Evolutionary conservation across 2,888 invertebrate species (phyloP).

Genomic region (Caenorhabditis plicata): DNA sequence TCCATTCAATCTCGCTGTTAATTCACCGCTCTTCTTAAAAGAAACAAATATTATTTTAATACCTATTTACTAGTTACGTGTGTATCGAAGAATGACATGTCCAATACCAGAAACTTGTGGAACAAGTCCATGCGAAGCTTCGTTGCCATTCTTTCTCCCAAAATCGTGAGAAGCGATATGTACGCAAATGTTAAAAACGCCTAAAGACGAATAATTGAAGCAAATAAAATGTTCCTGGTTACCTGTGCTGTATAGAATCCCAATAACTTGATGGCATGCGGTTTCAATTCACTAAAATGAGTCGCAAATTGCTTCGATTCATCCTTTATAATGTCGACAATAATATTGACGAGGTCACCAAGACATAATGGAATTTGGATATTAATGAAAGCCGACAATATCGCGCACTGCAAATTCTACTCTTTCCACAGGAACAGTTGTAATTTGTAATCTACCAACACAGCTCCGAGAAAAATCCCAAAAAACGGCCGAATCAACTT

Average conservation of each 20-base stretch:
- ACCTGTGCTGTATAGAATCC: conserved; percentile 69
- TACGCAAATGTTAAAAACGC: conserved; percentile 85
- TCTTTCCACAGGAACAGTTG: not conserved
- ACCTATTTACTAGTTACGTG: too few relatives aligned
- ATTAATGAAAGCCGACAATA: conserved; percentile 57
- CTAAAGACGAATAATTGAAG: too few relatives aligned
- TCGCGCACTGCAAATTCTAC: conserved; percentile 48
- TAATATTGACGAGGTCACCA: conserved; percentile 58
- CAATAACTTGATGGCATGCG: conserved; percentile 34
- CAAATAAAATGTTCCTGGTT: too few relatives aligned
- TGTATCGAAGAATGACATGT: conserved; percentile 85
- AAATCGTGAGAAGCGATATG: conserved; percentile 81
- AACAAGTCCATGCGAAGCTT: conserved; percentile 73
- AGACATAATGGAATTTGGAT: conserved; percentile 58
- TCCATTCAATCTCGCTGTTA: conserved; percentile 85
- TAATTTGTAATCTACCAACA: conserved; percentile 46
- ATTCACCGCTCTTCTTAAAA: conserved; percentile 73
- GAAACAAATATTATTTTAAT: too few relatives aligned
- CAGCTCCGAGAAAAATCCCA: conserved; percentile 56
- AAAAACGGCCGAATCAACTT: conserved; percentile 50
- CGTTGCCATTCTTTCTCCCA: conserved; percentile 84
- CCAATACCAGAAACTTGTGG: conserved; percentile 69
- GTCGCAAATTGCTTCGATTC: conserved; percentile 31
- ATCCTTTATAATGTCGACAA: conserved; percentile 50
- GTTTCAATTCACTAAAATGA: conserved; percentile 45